Percentiles rank a stretch among this genome's conserved stretches.
phyloP scores from a whole-genome alignment of 2,113 vertebrate species.

The Penelope pileata region DNA sequence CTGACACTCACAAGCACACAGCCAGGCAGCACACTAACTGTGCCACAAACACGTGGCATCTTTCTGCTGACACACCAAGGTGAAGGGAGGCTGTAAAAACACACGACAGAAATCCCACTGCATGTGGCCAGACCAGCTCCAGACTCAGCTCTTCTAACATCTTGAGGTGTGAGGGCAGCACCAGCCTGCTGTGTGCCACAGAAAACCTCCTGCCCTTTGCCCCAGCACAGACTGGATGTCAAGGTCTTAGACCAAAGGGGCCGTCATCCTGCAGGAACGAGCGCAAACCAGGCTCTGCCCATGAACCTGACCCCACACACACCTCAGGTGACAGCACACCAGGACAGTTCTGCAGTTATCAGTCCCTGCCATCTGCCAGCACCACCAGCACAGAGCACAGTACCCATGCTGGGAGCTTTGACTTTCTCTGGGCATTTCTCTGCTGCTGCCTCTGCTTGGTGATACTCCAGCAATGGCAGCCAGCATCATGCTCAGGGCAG shows the following conservation, averaged over 20 bases:
- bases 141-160: neutral
- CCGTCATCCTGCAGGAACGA: neutral
- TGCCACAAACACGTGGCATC: neutral
- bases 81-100: neutral
- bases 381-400: neutral
- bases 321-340: neutral
- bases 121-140: neutral
- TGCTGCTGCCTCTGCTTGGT: neutral
- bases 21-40: neutral
- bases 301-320: neutral
- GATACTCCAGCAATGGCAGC: neutral
- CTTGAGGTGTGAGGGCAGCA: accelerated
- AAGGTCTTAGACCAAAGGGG: accelerated
- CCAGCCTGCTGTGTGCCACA: accelerated
- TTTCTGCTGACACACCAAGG: neutral
- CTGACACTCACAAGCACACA: neutral
- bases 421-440: neutral
- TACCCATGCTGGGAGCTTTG: neutral
- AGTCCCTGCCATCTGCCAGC: neutral
- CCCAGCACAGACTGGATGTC: neutral
- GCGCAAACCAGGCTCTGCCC: neutral
- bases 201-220: neutral
- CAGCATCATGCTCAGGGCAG: too few relatives aligned
- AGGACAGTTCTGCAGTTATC: neutral
- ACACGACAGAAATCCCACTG: neutral